Base-by-base conservation (phyloP, 2,797 vertebrate species). In the Poeciliopsis infans region DNA sequence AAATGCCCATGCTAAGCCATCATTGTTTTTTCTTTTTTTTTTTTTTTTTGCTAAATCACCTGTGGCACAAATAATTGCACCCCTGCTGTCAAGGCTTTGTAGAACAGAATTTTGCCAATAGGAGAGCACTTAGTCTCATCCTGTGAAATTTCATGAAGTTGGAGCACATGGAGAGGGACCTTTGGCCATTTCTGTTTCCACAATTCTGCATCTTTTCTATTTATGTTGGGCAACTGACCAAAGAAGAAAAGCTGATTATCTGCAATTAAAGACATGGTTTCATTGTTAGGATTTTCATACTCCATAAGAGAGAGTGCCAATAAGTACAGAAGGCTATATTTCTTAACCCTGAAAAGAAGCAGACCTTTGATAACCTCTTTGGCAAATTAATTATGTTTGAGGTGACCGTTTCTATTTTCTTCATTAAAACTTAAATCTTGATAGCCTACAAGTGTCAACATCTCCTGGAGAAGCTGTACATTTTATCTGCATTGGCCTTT, bases 401-500 rank as follows among this genome's bases (percentile, higher is more conserved):
- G 18, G 28, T 43, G 59, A 51, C 11, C 0, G 57, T 46, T 23
- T 16, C 45, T 10, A 4, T 31, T 41, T 57, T 57, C 55, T 33
- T 10, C 23, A 18, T 12, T 23, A 31, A 78, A 59, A 45, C 39
- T 72, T 28, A 39, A 53, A 45, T 33, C 80, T 39, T 45, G 36
- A 75, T 41, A 12, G 33, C 8, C 28, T 61, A 25, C 10, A 5
- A 7, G 28, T 59, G 25, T 36, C 8, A 25, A 11, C 3, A 10
- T 36, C 53, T 64, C 25, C 12, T 28, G 15, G 23, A n/a, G 47
- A 51, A 43, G 31, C 23, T 78, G 28, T 43, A 57, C 69, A 80
- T 74, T 61, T 12, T 12, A 20, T 49, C 46, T 23, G 36, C 33
- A 68, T 47, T 25, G 31, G 18, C 36, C 70, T 76, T 84, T 80